Evolutionary conservation across 1,140 invertebrate species (phyloP).

Genomic region (Ladona fulva): DNA sequence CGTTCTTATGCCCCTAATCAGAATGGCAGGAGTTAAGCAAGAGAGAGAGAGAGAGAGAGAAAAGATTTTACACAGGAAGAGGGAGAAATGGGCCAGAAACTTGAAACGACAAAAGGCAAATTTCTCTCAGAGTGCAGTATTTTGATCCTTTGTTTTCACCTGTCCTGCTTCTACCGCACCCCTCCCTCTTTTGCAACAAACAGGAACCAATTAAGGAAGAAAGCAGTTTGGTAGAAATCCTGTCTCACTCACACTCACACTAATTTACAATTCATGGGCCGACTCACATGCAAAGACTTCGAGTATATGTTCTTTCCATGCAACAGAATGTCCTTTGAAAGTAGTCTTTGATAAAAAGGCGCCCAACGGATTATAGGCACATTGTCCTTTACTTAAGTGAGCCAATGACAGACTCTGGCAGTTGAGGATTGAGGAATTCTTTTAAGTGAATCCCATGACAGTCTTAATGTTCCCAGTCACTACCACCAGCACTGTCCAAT

Average conservation of each 20-base stretch:
- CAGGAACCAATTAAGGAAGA: constrained; percentile 4
- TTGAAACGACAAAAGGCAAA: background rate
- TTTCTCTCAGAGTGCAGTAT: background rate
- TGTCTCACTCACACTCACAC: background rate
- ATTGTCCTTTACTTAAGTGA: no score
- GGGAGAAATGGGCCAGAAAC: background rate
- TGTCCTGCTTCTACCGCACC: background rate
- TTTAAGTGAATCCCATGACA: no score
- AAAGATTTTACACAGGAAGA: background rate
- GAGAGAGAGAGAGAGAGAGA: background rate
- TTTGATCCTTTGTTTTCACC: background rate
- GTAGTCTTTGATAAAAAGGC: no score
- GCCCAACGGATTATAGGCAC: no score
- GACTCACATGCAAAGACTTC: background rate
- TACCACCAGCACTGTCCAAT: no score
- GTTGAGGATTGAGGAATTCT: no score
- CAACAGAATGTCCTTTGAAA: no score
- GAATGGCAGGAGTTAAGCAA: background rate
- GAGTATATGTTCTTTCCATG: no score
- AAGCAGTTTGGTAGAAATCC: constrained; percentile 5
- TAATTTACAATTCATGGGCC: background rate
- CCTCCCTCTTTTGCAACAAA: background rate
- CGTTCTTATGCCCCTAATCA: background rate
- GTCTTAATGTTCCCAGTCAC: no score
- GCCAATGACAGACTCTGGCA: no score